Conservation (phyloP, 1,140 invertebrate species). For the Glossosoma conforme region DNA sequence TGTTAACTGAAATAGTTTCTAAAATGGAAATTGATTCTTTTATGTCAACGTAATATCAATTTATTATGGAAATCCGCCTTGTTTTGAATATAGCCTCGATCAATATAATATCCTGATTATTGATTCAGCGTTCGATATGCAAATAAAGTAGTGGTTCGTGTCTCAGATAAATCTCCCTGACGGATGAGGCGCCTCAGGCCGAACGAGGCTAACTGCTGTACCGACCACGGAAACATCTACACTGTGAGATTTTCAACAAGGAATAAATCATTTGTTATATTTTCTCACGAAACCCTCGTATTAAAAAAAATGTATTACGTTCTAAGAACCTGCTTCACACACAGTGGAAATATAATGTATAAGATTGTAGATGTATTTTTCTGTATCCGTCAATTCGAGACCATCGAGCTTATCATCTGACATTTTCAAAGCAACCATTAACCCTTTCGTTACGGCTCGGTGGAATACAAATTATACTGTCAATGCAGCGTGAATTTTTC, state of each 20-base stretch:
- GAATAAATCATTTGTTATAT: not conserved
- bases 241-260: not conserved
- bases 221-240: not conserved
- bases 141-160: constrained; percentile 6
- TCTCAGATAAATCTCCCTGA: constrained; percentile 14
- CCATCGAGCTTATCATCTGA: no score
- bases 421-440: no score
- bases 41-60: not conserved
- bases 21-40: not conserved
- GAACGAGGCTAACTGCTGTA: constrained; percentile 5
- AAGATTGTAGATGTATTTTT: no score
- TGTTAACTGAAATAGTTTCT: not conserved
- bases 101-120: constrained; percentile 19
- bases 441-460: not conserved
- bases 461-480: no score
- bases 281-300: no score
- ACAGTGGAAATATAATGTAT: no score
- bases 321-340: no score
- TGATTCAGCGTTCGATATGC: constrained; percentile 8
- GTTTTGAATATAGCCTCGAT: no score
- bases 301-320: no score
- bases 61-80: no score
- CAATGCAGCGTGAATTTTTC: no score
- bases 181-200: constrained; percentile 9
- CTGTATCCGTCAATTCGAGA: no score